phyloP scores from a whole-genome alignment of 2,888 invertebrate species.

The Apotomis turbidana region DNA sequence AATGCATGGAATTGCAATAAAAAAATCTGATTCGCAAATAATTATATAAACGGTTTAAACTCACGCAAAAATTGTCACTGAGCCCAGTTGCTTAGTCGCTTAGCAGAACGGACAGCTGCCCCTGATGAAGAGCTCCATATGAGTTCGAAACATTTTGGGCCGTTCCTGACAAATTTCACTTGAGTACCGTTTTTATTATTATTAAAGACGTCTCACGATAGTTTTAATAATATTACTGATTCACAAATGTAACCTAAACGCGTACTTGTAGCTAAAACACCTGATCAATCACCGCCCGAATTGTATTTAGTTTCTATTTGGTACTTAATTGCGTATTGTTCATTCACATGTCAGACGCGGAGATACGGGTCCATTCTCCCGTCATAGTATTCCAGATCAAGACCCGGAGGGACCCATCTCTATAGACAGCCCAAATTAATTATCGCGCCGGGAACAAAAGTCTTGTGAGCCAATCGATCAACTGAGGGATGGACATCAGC shows the following conservation, averaged over 20 bases:
- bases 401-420: conserved; percentile 47
- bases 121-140: too few relatives aligned
- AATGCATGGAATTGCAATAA: too few relatives aligned
- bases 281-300: background rate
- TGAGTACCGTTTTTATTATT: too few relatives aligned
- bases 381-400: conserved; percentile 46
- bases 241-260: background rate
- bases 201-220: too few relatives aligned
- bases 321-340: conserved; percentile 43
- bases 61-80: too few relatives aligned
- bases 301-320: conserved; percentile 32
- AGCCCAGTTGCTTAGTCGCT: too few relatives aligned
- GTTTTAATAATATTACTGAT: too few relatives aligned
- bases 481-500: conserved; percentile 58
- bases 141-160: too few relatives aligned
- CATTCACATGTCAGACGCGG: conserved; percentile 43
- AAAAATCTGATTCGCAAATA: too few relatives aligned
- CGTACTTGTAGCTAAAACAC: background rate
- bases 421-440: conserved; percentile 64
- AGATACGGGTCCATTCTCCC: conserved; percentile 47
- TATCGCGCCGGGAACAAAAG: conserved; percentile 64
- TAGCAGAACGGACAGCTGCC: too few relatives aligned
- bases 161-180: too few relatives aligned
- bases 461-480: conserved; percentile 65
- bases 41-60: too few relatives aligned